Percentiles rank a stretch among this genome's conserved stretches.
These are phyloP conservation scores for Tetragnatha montana DNA, from an alignment of 2,888 invertebrate genomes.

Conservation along the genomic window DNA sequence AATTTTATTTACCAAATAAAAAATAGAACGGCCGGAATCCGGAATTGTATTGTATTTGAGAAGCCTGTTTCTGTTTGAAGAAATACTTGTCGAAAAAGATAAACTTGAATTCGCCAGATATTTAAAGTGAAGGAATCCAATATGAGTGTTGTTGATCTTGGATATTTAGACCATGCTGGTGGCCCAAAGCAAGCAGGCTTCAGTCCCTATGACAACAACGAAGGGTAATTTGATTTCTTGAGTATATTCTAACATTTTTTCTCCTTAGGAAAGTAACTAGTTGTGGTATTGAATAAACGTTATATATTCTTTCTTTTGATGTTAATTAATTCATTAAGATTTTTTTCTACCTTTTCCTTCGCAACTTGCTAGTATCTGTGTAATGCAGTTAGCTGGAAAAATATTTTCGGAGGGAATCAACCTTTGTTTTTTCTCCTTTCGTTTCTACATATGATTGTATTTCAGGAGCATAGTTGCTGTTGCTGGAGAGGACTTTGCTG, in stretches of 20 bases:
- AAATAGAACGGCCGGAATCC: too few relatives aligned
- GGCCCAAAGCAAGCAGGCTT: slow-evolving; percentile 77
- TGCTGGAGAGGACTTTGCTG: slow-evolving; percentile 94
- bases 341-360: neutral
- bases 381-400: too few relatives aligned
- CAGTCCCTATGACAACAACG: slow-evolving; percentile 85
- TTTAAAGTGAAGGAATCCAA: neutral
- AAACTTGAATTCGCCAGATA: too few relatives aligned
- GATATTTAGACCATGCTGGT: neutral
- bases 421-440: too few relatives aligned
- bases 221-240: slow-evolving; percentile 80
- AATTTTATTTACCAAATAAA: too few relatives aligned
- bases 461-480: slow-evolving; percentile 94
- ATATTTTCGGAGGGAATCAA: too few relatives aligned
- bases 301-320: neutral
- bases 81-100: too few relatives aligned
- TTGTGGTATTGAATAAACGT: neutral
- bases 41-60: too few relatives aligned
- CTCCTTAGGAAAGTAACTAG: too few relatives aligned
- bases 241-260: too few relatives aligned
- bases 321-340: neutral
- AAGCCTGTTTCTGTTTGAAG: too few relatives aligned
- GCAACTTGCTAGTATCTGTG: neutral
- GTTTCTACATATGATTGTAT: slow-evolving; percentile 16
- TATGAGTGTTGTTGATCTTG: neutral